phyloP scores from a whole-genome alignment of 2,797 vertebrate species.

The Epinephelus coioides region DNA sequence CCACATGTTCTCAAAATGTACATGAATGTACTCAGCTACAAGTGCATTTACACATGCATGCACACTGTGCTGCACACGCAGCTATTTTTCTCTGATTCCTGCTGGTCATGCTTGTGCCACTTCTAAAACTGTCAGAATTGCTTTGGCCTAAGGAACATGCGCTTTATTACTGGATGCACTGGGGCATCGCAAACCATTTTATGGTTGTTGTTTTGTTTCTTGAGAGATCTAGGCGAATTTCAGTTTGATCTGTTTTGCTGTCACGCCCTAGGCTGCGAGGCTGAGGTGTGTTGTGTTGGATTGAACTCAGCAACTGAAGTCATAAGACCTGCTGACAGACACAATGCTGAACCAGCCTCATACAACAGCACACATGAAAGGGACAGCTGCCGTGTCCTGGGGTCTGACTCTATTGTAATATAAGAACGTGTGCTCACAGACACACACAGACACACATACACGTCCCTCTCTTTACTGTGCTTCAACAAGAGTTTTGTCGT shows the following conservation, averaged over 20 bases:
- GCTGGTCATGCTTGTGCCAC: constrained; percentile 4
- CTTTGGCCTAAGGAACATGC: constrained; percentile 32
- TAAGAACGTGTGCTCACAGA: constrained; percentile 6
- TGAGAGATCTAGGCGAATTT: neutral
- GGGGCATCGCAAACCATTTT: constrained; percentile 34
- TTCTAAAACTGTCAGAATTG: constrained; percentile 23
- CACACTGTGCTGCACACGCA: constrained; percentile 1
- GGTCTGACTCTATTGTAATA: constrained; percentile 58
- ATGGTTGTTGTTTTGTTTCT: constrained; percentile 16
- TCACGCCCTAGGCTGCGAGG: constrained; percentile 4
- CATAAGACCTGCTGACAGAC: constrained; percentile 69
- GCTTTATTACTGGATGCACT: constrained; percentile 24
- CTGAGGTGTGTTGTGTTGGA: constrained; percentile 20
- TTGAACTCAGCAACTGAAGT: constrained; percentile 52
- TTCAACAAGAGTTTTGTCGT: constrained; percentile 53
- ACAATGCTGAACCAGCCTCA: constrained; percentile 40
- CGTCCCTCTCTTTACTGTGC: constrained; percentile 1
- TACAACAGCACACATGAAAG: constrained; percentile 56
- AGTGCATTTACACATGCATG: neutral
- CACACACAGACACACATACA: neutral
- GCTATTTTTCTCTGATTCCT: neutral
- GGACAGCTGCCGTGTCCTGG: constrained; percentile 62
- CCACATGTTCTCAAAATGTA: constrained; percentile 25
- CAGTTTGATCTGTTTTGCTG: constrained; percentile 18
- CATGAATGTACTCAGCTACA: neutral